These are phyloP conservation scores for Diadegma fenestrale DNA, from an alignment of 2,888 invertebrate genomes.

Conservation along the genomic window DNA sequence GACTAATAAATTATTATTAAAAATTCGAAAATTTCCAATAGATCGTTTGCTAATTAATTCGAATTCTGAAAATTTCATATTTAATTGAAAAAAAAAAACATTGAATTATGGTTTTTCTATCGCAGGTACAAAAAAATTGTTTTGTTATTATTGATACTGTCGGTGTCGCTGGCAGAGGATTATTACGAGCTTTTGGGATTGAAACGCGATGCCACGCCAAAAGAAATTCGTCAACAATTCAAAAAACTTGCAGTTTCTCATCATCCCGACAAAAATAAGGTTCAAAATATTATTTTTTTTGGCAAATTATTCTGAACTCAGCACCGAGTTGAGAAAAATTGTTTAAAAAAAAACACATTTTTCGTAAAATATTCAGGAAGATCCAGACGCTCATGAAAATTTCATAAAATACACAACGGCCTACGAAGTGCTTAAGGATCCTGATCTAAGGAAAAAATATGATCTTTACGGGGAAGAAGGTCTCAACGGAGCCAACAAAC, in stretches of 20 bases:
- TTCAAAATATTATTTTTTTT: constrained; percentile 71
- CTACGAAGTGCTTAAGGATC: constrained; percentile 95
- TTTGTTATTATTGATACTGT: constrained; percentile 62
- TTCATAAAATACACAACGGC: constrained; percentile 93
- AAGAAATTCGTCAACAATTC: constrained; percentile 91
- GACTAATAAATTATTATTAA: background rate
- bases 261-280: constrained; percentile 92
- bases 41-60: background rate
- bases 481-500: constrained; percentile 87
- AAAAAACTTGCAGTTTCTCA: constrained; percentile 91
- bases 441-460: constrained; percentile 91
- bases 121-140: constrained; percentile 51
- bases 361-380: constrained; percentile 86
- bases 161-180: constrained; percentile 83
- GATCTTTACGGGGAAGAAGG: constrained; percentile 92
- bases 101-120: background rate
- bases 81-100: background rate
- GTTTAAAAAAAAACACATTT: constrained; percentile 30
- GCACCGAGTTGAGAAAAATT: background rate
- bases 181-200: constrained; percentile 90
- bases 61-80: background rate
- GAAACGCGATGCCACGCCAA: constrained; percentile 88
- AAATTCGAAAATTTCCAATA: background rate
- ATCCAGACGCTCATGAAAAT: constrained; percentile 90
- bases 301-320: background rate